Evolutionary conservation across 2,113 vertebrate genomes (phyloP), one percentile per base, ranked within the genome.

Genomic region (Spea bombifrons): DNA sequence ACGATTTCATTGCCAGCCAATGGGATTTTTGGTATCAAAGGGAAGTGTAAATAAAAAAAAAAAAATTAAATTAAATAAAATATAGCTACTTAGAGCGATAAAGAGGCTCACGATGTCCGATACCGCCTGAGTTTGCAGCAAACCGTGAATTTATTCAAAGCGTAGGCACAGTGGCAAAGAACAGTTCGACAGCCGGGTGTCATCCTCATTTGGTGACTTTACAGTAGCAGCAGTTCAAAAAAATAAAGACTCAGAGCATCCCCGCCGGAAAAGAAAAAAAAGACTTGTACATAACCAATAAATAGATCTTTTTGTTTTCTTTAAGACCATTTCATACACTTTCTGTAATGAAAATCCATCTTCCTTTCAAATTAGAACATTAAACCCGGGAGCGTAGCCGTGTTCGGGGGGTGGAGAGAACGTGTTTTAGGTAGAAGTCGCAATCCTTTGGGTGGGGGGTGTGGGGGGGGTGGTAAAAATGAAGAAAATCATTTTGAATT

Each of bases 111-210:
- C 55, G 17, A 74, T 66, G 73, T 76, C 64, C 75, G 81, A 86
- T 89, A 91, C 94, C 94, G 92, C 92, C 90, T 82, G 68, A 85
- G 87, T 87, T 82, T 89, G 92, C 90, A 89, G 91, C 88, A 86
- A 87, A 88, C 90, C 89, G 92, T 88, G 90, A 88, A 88, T 55
- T 82, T 83, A 86, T 87, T 92, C 91, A 90, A 88, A 89, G 93
- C 87, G 79, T 92, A 98, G 96, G 96, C 96, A 98, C 95, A 92
- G 92, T 90, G 96, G 96, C 96, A 92, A 94, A 91, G 87, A 95
- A 94, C 93, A 94, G 94, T 93, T 81, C 85, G 83, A 88, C 86
- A 93, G 92, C 92, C 90, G 83, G 89, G 86, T 89, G 92, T 90
- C 90, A 91, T 86, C 86, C 85, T 90, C 87, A 83, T 91, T 90